Evolutionary conservation across 2,888 invertebrate genomes (phyloP), one percentile per base, ranked within the genome.

Genomic region (Melolontha melolontha): DNA sequence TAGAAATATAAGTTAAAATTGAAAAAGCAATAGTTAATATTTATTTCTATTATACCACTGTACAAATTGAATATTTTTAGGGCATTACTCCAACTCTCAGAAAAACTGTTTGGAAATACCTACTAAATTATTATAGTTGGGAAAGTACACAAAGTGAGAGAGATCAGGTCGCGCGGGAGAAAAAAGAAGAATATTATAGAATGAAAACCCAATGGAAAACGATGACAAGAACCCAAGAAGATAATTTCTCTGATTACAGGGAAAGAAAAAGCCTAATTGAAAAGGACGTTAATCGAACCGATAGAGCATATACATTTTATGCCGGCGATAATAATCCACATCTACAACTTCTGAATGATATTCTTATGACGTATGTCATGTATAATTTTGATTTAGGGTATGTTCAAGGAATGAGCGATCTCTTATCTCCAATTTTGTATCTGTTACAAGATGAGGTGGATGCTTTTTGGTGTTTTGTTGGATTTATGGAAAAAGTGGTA

Each of bases 381-480:
- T 98, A 96, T 81, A 97, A 98, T 86, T 98, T 98, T 82, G 98
- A 99, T 85, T 86, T 99, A 75, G 98, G 96, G 11, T 96, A 95
- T 77, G 95, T 95, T 1, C 95, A 95, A 83, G 99, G 99, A 17
- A 99, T 99, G 99, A 97, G 96, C 77, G 99, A 99, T 83, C 87
- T 98, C 59, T 84, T 99, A 64, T 95, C 98, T 5, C 98, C 98
- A 0, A 90, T 99, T 76, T 85, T 98, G 64, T 89, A 92, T 78
- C 87, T 98, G 51, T 87, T 97, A 86, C 91, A 92, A 72, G 92
- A 96, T 79, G 99, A 99, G 83, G 95, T 95, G 2, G 97, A 98
- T 81, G 92, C 96, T 0, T 99, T 99, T 85, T 99, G 99, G 99
- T 97, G 97, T 83, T 99, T 99, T 81, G 97, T 95, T 41, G 97